Evolutionary conservation across 2,888 invertebrate species (phyloP), one percentile per base, ranked within the genome.

Genomic region (Notodonta dromedarius): DNA sequence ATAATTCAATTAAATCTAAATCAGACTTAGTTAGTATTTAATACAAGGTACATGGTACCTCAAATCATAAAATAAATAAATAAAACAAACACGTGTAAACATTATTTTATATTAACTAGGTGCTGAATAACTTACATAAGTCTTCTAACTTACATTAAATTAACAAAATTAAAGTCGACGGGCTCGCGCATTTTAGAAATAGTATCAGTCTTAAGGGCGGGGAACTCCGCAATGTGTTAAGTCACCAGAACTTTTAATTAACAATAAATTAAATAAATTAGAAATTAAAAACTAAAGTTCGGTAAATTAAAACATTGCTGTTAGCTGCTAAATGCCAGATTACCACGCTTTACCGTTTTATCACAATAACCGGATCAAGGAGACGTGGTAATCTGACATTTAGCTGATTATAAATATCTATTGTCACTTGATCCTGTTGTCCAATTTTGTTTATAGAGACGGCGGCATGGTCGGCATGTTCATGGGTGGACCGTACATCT

Each of bases 51-150:
- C 35, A 7, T 4, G 14, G 39, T 13, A 39, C n/a, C n/a, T n/a
- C n/a, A n/a, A n/a, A n/a, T 11, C 5, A 51, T 50, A 6, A 32
- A 63, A 35, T 35, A 35, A 35, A 35, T 35, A 77, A 76, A 73
- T 24, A 56, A 80, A 76, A 77, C 68, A 69, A 71, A 52, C 7
- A 71, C 62, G 67, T 69, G 63, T 80, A 74, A 74, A 79, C 65
- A 77, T 73, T 77, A 77, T 77, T 86, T 78, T 84, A 84, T 88
- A 84, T 86, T 80, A 77, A 84, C 82, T 85, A 80, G 79, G 89
- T 92, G 91, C 88, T 85, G 88, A 91, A 92, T 93, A 93, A 93
- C n/a, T n/a, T n/a, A n/a, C n/a, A 93, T 92, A 92, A 86, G 68
- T 74, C 87, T 91, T 87, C n/a, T 88, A 82, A 73, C 81, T 85